A percentile compares a stretch with the other conserved stretches of the same genome.
phyloP scores from a whole-genome alignment of 2,113 vertebrate species.

The Malurus melanocephalus region DNA sequence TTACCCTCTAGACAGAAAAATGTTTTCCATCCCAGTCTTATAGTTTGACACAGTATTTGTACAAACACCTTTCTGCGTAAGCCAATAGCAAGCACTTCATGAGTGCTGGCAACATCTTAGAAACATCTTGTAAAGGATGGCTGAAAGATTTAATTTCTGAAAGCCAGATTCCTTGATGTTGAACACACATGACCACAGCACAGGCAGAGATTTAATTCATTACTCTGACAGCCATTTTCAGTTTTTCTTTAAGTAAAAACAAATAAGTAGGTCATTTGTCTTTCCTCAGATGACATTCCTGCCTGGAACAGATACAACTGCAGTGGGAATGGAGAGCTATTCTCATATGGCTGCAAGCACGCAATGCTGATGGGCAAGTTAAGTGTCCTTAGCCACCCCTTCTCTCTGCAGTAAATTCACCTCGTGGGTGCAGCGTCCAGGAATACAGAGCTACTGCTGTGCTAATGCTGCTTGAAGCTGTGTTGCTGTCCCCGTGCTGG shows the following conservation, averaged over 20 bases:
- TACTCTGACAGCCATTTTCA: neutral
- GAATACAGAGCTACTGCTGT: neutral
- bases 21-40: neutral
- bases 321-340: neutral
- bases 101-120: neutral
- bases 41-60: neutral
- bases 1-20: neutral
- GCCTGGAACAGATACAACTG: constrained; percentile 16
- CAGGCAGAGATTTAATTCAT: neutral
- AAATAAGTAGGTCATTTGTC: constrained; percentile 33
- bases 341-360: constrained; percentile 28
- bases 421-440: fast-evolving
- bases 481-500: neutral
- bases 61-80: neutral
- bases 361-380: constrained; percentile 1
- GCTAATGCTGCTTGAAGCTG: neutral
- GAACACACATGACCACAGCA: neutral
- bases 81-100: neutral
- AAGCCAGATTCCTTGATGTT: neutral
- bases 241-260: neutral
- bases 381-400: constrained; percentile 34
- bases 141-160: neutral
- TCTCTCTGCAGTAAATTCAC: neutral
- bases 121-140: neutral
- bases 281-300: constrained; percentile 33